Percentiles rank a stretch among this genome's conserved stretches.
These are phyloP conservation scores for Xylophagus ater DNA, from an alignment of 2,888 invertebrate species.

Conservation along the genomic window DNA sequence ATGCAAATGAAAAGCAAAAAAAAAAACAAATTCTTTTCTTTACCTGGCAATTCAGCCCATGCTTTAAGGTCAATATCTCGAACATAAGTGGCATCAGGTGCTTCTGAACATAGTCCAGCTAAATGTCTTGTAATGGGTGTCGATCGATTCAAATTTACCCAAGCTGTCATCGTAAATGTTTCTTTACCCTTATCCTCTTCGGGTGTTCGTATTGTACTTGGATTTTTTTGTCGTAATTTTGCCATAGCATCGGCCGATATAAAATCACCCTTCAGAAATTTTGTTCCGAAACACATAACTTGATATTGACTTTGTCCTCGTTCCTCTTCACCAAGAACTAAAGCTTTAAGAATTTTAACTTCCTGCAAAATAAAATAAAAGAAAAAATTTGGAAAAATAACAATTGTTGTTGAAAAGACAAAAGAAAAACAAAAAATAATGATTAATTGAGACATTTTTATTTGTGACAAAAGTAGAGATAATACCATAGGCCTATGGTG, in stretches of 20 bases:
- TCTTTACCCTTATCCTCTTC: conserved; percentile 83
- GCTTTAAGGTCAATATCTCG: conserved; percentile 65
- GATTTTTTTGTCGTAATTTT: conserved; percentile 82
- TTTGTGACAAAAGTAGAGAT: no score
- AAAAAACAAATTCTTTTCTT: no score
- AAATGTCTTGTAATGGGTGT: conserved; percentile 63
- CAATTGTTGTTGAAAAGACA: no score
- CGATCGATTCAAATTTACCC: conserved; percentile 58
- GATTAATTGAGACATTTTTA: no score
- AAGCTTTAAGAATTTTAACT: conserved; percentile 79
- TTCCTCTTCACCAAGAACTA: conserved; percentile 87
- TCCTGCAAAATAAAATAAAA: conserved; percentile 50
- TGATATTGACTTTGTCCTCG: conserved; percentile 80
- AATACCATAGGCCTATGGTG: no score
- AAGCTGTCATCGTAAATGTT: conserved; percentile 73
- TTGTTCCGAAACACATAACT: conserved; percentile 82
- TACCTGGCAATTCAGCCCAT: conserved; percentile 70
- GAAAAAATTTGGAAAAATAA: conserved; percentile 2
- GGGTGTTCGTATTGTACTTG: conserved; percentile 75
- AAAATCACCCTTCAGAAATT: conserved; percentile 84
- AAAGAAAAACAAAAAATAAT: no score
- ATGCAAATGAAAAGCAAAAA: no score
- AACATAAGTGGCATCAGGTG: conserved; percentile 64
- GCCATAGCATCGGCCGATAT: conserved; percentile 96
- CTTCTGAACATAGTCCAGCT: conserved; percentile 63